phyloP scores from a whole-genome alignment of 2,888 invertebrate genomes.

The Drosophila pseudotakahashii region DNA sequence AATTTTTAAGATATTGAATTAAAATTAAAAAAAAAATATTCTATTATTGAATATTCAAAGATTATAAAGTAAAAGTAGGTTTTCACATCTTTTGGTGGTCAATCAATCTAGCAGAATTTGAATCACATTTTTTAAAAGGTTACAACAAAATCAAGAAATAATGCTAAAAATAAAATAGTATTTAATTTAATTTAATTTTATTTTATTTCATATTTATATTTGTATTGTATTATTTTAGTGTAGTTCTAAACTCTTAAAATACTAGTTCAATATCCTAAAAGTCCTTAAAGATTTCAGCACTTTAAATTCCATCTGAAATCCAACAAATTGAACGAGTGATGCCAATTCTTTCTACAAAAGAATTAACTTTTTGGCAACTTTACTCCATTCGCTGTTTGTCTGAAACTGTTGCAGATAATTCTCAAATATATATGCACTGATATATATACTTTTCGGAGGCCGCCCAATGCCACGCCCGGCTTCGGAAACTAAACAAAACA shows the following conservation, averaged over 20 bases:
- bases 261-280: background rate
- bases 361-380: constrained; percentile 13
- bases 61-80: too few relatives aligned
- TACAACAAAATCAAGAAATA: too few relatives aligned
- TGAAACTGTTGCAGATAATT: constrained; percentile 24
- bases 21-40: too few relatives aligned
- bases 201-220: too few relatives aligned
- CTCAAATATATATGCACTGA: constrained; percentile 4
- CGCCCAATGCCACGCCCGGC: constrained; percentile 35
- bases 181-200: too few relatives aligned
- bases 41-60: too few relatives aligned
- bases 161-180: too few relatives aligned
- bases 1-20: background rate
- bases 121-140: too few relatives aligned
- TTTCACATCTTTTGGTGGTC: too few relatives aligned
- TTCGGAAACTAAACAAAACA: constrained; percentile 35
- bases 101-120: too few relatives aligned
- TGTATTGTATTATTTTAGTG: too few relatives aligned
- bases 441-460: constrained; percentile 25
- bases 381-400: background rate
- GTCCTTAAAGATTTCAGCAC: background rate
- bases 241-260: too few relatives aligned
- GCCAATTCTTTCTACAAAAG: background rate
- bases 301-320: background rate
- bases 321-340: background rate